Base-by-base conservation (phyloP, 2,888 invertebrate species). In the Lissonota sp. region DNA sequence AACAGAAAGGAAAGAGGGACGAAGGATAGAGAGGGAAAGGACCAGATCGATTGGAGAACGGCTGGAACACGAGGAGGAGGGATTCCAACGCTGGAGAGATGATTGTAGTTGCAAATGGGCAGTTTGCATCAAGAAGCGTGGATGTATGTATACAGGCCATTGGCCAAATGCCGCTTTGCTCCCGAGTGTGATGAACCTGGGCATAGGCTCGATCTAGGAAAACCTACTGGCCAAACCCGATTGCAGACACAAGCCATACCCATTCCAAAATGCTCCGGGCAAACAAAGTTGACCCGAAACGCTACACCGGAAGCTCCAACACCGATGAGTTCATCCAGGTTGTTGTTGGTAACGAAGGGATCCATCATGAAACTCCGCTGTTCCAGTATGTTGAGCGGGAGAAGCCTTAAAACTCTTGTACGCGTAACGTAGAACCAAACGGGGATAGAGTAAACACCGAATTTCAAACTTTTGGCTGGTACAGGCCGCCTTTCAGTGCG, bases 101-200 rank as follows among this genome's bases (percentile, higher is more conserved):
- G 91, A 91, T 91, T 91, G 91, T 91, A 91, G 90, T 91, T 91
- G 90, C 91, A 91, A 92, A 92, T 91, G 91, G 92, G 89, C 90
- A 90, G 91, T 92, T 91, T 91, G 91, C 91, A 91, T 90, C 90
- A 90, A 92, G 91, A 91, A 91, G 89, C 89, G 3, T 26, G 26
- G 26, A 26, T 26, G 26, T 26, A 26, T 26, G 26, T 26, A n/a
- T n/a, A 26, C 26, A 26, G 26, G 85, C 81, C 60, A 51, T 49
- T 57, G 67, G 40, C 53, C 44, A 51, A 26, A 44, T 72, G 58
- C 62, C 37, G 53, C 64, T 42, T 53, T 63, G 53, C 49, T 72
- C 53, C 60, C 57, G 73, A 55, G 14, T 49, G 51, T 53, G 75
- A 62, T 60, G 60, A 58, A 44, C 14, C 26, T n/a, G 8, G 60